Evolutionary conservation across 1,140 invertebrate species (phyloP).

Genomic region (Popillia japonica): DNA sequence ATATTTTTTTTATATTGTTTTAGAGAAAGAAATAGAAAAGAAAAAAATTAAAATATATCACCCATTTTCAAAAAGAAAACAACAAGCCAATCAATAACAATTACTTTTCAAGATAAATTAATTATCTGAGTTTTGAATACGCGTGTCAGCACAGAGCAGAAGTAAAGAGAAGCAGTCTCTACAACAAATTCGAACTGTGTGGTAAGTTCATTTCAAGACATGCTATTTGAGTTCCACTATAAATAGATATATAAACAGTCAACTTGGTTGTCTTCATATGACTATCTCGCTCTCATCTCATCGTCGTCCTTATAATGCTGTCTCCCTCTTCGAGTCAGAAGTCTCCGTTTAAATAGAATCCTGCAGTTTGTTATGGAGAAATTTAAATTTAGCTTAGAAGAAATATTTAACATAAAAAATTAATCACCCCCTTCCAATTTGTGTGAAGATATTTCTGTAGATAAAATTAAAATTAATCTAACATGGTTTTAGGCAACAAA

Average conservation of each 20-base stretch:
- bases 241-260: constrained; percentile 34
- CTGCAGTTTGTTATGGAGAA: constrained; percentile 34
- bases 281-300: background rate
- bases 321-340: background rate
- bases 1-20: constrained; percentile 23
- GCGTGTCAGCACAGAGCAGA: constrained; percentile 30
- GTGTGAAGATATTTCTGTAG: constrained; percentile 14
- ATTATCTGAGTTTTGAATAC: constrained; percentile 32
- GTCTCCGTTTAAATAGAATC: constrained; percentile 24
- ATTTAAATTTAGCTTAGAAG: constrained; percentile 32
- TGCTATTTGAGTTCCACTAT: constrained; percentile 40
- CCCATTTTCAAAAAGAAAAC: constrained; percentile 32
- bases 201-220: constrained; percentile 37
- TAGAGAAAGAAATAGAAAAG: constrained; percentile 24
- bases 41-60: constrained; percentile 34
- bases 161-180: constrained; percentile 27
- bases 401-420: constrained; percentile 34
- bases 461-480: constrained; percentile 27
- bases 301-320: background rate
- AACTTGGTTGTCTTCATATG: constrained; percentile 27
- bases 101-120: constrained; percentile 33
- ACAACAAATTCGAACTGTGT: constrained; percentile 35
- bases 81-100: constrained; percentile 34
- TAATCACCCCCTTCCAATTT: constrained; percentile 24
- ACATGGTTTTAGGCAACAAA: background rate